Base-by-base conservation (phyloP, 1,140 invertebrate species). In the Pseudobourletiella spinata region DNA sequence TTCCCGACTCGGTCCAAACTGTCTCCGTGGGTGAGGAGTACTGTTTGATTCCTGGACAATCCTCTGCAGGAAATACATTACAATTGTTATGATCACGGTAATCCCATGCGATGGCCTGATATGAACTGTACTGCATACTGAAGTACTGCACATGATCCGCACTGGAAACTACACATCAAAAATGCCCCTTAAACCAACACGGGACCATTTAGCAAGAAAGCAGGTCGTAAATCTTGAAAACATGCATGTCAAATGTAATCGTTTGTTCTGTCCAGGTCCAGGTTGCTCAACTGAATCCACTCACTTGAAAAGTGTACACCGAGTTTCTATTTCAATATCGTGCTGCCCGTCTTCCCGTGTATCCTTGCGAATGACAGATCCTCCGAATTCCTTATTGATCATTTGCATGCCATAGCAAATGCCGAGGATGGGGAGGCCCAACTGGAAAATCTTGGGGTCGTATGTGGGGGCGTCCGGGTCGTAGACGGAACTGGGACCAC, bases 321-420 rank as follows among this genome's bases (percentile, higher is more conserved):
- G 86, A 52, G 84, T 83, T 76, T 97, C 91, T 28, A 99, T 81
- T 75, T 92, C 86, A 66, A 99, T 86, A 48, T 82, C 80, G 73
- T 87, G 92, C 75, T 96, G 92, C 26, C 96, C 96, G 81, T 99
- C 96, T 79, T 98, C 95, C 67, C 95, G 79, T 2, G 83, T 81
- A 63, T 89, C 86, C 74, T 92, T 94, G 68, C 86, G 82, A 11
- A 85, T 77, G 39, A 99, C 91, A 3, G 85, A 86, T n/a, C 96
- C 96, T 11, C 91, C 91, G 75, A 95, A 97, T 76, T 96, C 91
- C 78, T 97, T 97, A 76, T 98, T 98, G 77, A 99, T 84, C 86
- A 99, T 89, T 80, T 98, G 95, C 87, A 99, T 94, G 43, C 96
- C 96, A 80, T 99, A 99, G 78, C 96, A 99, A 72, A 99, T 99